Evolutionary conservation across 2,888 invertebrate species (phyloP).

Genomic region (Pollenia amentaria): DNA sequence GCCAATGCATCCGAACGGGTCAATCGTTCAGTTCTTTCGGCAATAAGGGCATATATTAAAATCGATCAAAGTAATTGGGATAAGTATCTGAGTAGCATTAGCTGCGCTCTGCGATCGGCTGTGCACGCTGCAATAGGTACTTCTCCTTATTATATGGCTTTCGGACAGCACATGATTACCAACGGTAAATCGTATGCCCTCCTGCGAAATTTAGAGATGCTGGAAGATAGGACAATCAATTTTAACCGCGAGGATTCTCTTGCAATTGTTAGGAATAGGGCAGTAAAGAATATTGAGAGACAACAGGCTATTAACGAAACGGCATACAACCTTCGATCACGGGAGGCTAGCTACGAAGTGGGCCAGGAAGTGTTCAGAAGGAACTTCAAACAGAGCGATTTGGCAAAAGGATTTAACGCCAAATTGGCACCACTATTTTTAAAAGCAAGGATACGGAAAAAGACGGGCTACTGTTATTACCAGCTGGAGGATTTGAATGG

Average conservation of each 20-base stretch:
- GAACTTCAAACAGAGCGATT: constrained; percentile 7
- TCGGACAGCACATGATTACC: constrained; percentile 38
- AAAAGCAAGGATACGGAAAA: constrained; percentile 26
- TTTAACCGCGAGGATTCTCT: constrained; percentile 9
- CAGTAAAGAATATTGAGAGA: neutral
- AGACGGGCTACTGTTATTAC: constrained; percentile 23
- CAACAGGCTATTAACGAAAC: constrained; percentile 20
- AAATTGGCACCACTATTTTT: constrained; percentile 22
- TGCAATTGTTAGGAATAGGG: neutral
- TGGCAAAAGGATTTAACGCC: neutral
- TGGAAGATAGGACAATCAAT: constrained; percentile 11
- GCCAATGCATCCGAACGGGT: constrained; percentile 65
- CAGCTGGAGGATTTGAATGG: constrained; percentile 25
- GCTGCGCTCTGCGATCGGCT: constrained; percentile 41
- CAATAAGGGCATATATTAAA: constrained; percentile 52
- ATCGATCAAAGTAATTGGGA: constrained; percentile 45
- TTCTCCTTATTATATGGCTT: constrained; percentile 42
- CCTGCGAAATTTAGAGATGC: neutral
- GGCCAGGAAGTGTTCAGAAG: constrained; percentile 14
- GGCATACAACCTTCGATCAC: constrained; percentile 37
- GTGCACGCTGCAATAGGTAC: constrained; percentile 45
- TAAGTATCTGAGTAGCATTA: constrained; percentile 46
- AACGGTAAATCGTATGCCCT: constrained; percentile 32
- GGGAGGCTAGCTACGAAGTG: neutral
- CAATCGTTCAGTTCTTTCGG: constrained; percentile 61